Base-by-base conservation (phyloP, 2,797 vertebrate species). In the Galago senegalensis region DNA sequence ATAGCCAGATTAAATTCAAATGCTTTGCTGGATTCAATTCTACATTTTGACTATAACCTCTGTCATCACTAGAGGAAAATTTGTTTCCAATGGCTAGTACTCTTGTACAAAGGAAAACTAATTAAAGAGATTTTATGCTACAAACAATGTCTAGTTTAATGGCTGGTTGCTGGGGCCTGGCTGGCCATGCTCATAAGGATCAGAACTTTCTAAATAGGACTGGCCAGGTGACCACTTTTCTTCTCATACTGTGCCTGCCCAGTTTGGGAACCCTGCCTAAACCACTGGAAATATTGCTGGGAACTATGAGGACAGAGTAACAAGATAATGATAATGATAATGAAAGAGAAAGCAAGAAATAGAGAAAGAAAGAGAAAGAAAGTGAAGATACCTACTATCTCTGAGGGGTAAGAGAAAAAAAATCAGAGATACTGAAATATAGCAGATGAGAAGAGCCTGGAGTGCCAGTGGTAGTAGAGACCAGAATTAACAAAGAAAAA, bases 301-400 rank as follows among this genome's bases (percentile, higher is more conserved):
- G 14, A 89, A 79, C 23, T 89, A 1, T 49, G 46, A 94, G 49
- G 49, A 95, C 34, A 91, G 25, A 2, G 1, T 58, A 60, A 37
- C 86, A 94, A 86, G 31, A 87, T 23, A 85, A 95, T 83, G 21
- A 91, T 12, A 91, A 89, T 87, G 60, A 79, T n/a, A 67, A n/a
- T n/a, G 65, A 80, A 34, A 67, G 12, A 46, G 5, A 80, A 13
- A 16, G 46, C 67, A 13, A 63, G 11, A 63, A 11, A 43, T 2
- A 31, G 18, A 77, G 16, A n/a, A 2, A 40, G 34, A 91, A 25
- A 31, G 18, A 77, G 16, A n/a, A 2, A 40, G 34, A 91, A 25
- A 53, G 53, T 21, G 13, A 92, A 46, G 56, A 94, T 23, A 76
- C 2, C 23, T 53, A 29, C 18, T 46, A 25, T 25, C 4, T 75